Evolutionary conservation across 2,888 invertebrate genomes (phyloP).

Genomic region (Cyaniris semiargus): DNA sequence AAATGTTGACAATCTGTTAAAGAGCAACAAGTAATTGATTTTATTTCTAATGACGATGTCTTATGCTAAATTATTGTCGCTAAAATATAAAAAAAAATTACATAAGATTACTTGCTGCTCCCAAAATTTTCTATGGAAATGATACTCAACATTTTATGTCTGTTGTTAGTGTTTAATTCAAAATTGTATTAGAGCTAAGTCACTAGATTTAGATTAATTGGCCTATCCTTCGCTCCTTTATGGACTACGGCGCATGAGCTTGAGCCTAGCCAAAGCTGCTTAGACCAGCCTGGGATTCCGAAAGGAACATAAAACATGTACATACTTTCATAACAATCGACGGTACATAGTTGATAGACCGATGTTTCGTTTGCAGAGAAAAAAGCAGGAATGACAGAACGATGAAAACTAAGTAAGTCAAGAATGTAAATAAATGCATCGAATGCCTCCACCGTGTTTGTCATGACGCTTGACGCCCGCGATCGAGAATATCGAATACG

Average conservation of each 20-base stretch:
- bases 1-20: slow-evolving; percentile 25
- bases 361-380: slow-evolving; percentile 67
- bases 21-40: background rate
- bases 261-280: slow-evolving; percentile 34
- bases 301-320: background rate
- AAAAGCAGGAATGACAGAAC: slow-evolving; percentile 71
- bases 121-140: background rate
- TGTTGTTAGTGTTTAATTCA: slow-evolving; percentile 22
- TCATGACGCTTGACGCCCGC: slow-evolving; percentile 47
- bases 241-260: slow-evolving; percentile 23
- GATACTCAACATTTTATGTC: slow-evolving; percentile 28
- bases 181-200: slow-evolving; percentile 37
- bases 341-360: slow-evolving; percentile 43
- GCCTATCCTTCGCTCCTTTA: slow-evolving; percentile 19
- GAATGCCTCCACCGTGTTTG: slow-evolving; percentile 40
- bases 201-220: slow-evolving; percentile 37
- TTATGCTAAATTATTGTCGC: background rate
- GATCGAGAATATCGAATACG: slow-evolving; percentile 41
- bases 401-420: slow-evolving; percentile 73
- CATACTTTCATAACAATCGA: background rate
- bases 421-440: slow-evolving; percentile 34
- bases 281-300: slow-evolving; percentile 31
- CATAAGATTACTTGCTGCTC: background rate
- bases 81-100: background rate
- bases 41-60: background rate